Percentiles rank a stretch among this genome's conserved stretches.
phyloP scores from a whole-genome alignment of 2,113 vertebrate genomes.

The Oenanthe oenanthe region DNA sequence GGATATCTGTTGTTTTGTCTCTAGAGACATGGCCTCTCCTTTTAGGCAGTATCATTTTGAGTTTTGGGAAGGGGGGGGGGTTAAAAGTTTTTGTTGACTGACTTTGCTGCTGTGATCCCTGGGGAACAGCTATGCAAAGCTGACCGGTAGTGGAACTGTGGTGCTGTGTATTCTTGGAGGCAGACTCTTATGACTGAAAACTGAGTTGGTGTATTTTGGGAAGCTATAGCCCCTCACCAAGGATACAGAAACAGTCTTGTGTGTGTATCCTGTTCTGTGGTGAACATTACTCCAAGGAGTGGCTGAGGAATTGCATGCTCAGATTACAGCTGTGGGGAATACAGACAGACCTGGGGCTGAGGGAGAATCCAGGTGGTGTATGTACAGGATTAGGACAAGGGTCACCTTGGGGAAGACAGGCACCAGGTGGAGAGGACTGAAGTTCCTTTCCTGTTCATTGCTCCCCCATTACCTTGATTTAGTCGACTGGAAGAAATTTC shows the following conservation, averaged over 20 bases:
- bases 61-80: too few species aligned
- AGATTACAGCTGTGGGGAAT: neutral
- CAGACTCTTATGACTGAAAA: neutral
- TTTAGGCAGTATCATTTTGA: neutral
- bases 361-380: neutral
- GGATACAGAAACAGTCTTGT: neutral
- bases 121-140: neutral
- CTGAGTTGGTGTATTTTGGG: neutral
- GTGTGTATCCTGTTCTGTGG: rapidly evolving
- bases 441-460: neutral
- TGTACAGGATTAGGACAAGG: neutral
- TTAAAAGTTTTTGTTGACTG: neutral
- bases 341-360: neutral
- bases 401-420: neutral
- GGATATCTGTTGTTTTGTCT: neutral
- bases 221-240: neutral
- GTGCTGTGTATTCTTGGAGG: neutral
- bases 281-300: neutral
- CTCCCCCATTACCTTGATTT: neutral
- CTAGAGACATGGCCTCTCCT: neutral
- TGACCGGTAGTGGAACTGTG: neutral
- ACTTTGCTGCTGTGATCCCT: neutral
- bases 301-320: rapidly evolving
- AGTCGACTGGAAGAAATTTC: neutral
- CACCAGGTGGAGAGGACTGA: neutral